Evolutionary conservation across 2,888 invertebrate genomes (phyloP), one percentile per base, ranked within the genome.

Genomic region (Drosophila flavopinicola): DNA sequence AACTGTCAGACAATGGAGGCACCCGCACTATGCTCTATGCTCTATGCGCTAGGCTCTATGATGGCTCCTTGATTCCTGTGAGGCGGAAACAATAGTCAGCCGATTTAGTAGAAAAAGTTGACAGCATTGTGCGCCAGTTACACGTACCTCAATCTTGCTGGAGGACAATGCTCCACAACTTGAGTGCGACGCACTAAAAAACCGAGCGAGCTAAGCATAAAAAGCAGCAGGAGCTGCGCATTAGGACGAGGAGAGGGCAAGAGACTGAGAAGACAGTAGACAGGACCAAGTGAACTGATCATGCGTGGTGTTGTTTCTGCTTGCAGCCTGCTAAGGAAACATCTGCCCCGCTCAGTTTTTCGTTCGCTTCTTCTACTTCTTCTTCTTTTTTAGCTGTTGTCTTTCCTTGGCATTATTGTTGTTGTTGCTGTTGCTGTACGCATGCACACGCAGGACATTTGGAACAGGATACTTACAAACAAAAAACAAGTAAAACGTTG

Each of bases 301-400:
- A 84, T 82, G 85, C 85, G 85, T 82, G 75, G 83, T 83, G 84
- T 73, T 75, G 66, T 75, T 83, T 66, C 57, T 74, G 45, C 65
- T 73, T 79, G 84, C 80, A 84, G 80, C 79, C 83, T 84, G 85
- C 78, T 79, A 71, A 77, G 83, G 83, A 84, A 84, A 84, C 83
- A 84, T 84, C 85, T 84, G 83, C 83, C 85, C 83, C 85, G 83
- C 83, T 84, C 85, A 85, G 58, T 78, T 67, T 68, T 69, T 44
- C 15, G 54, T 64, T 44, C 38, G 56, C 56, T 72, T 60, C 58
- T 45, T 42, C 57, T 10, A 54, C 35, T 52, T 54, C 41, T 30
- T 57, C 39, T 35, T 32, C 41, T 54, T 74, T 78, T 75, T 70
- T 75, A 68, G 53, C 66, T 67, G 70, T 66, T 70, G 65, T 69